Percentiles rank a stretch among this genome's conserved stretches.
Evolutionary conservation across 2,113 vertebrate genomes (phyloP).

Genomic region (Chrysochloris asiatica): DNA sequence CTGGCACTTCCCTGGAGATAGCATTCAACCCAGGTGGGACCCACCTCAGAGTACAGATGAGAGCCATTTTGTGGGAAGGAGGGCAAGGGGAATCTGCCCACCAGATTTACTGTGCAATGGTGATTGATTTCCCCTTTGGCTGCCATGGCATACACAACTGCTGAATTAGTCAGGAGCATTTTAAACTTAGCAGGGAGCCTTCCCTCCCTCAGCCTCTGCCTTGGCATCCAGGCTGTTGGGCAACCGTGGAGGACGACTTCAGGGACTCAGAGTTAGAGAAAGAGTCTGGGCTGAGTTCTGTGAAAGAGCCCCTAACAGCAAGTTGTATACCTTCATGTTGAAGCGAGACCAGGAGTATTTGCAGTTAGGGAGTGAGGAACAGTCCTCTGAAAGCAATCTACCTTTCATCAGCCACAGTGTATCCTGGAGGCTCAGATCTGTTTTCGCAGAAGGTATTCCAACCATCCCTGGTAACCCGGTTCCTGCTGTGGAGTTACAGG

Average conservation of each 20-base stretch:
- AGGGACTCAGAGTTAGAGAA: no score
- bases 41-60: not conserved
- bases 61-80: not conserved
- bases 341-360: not conserved
- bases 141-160: no score
- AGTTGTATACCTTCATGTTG: no score
- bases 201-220: not conserved
- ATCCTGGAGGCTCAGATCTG: not conserved
- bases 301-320: no score
- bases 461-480: no score
- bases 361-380: not conserved
- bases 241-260: not conserved
- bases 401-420: accelerated
- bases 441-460: not conserved
- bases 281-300: no score
- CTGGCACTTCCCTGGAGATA: no score
- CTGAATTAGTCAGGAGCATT: not conserved
- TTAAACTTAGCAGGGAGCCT: not conserved
- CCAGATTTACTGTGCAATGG: no score
- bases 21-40: no score
- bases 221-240: not conserved
- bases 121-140: not conserved
- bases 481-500: no score
- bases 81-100: not conserved
- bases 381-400: not conserved